Conservation (phyloP, 2,797 vertebrate species). For the Psittacula echo region DNA sequence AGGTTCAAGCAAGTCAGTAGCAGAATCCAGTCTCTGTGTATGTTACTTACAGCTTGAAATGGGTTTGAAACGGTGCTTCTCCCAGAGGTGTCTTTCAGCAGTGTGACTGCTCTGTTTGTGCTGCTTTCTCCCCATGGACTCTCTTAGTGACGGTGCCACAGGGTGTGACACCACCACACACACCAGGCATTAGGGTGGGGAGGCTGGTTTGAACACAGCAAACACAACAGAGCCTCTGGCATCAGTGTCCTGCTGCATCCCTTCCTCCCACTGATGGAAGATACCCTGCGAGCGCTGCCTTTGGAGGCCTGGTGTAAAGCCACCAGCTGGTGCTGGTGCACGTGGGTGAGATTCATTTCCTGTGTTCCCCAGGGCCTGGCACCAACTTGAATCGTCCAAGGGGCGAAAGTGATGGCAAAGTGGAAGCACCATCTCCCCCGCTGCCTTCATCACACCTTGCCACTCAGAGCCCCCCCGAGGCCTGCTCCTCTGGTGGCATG, state of each 20-base stretch:
- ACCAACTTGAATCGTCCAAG: conserved; percentile 81
- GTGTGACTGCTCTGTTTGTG: not conserved
- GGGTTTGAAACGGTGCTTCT: not conserved
- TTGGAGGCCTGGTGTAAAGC: conserved; percentile 71
- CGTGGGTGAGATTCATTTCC: conserved; percentile 92
- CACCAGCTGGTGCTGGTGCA: conserved; percentile 84
- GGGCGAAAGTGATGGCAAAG: conserved; percentile 79
- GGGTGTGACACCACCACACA: conserved; percentile 1
- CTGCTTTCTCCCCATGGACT: not conserved
- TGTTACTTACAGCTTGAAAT: too few relatives aligned
- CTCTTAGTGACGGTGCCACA: not conserved
- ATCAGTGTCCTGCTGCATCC: not conserved
- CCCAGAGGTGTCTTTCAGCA: not conserved
- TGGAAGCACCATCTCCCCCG: conserved; percentile 80
- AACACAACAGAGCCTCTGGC: not conserved
- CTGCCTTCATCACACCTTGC: conserved; percentile 77
- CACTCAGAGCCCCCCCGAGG: conserved; percentile 76
- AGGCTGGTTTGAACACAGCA: not conserved
- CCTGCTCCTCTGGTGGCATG: conserved; percentile 77
- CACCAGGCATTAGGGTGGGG: conserved; percentile 68
- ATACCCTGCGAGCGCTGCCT: conserved; percentile 72
- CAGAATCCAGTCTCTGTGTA: not conserved
- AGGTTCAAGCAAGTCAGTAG: not conserved
- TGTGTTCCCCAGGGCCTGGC: conserved; percentile 92
- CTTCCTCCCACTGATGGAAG: conserved; percentile 1